These are phyloP conservation scores for Enteromius thamalakanensis DNA, from an alignment of 2,797 vertebrate species.

Conservation along the genomic window DNA sequence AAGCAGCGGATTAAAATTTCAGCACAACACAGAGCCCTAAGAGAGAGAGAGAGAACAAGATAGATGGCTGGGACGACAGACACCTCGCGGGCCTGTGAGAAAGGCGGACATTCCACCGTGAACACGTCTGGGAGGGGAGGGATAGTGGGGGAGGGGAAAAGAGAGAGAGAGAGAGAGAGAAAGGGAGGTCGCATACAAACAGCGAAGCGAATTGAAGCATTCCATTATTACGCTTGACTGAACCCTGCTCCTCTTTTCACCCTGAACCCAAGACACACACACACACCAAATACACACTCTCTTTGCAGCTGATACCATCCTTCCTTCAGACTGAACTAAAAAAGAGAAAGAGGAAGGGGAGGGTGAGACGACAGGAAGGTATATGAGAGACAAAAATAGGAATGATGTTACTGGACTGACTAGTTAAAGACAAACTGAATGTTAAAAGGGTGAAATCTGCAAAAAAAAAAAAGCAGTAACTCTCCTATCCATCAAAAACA, in stretches of 20 bases:
- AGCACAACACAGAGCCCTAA: slow-evolving; percentile 67
- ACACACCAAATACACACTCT: slow-evolving; percentile 34
- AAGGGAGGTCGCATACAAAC: slow-evolving; percentile 79
- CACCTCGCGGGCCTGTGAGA: slow-evolving; percentile 79
- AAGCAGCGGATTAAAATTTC: slow-evolving; percentile 84
- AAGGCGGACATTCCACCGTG: slow-evolving; percentile 83
- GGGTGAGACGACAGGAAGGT: slow-evolving; percentile 24
- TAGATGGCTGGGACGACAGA: slow-evolving; percentile 60
- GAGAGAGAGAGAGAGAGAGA: slow-evolving; percentile 1
- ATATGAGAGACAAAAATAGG: slow-evolving; percentile 35
- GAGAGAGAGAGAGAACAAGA: slow-evolving; percentile 27
- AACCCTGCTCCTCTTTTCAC: slow-evolving; percentile 44
- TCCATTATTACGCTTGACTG: slow-evolving; percentile 76
- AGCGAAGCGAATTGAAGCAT: slow-evolving; percentile 80
- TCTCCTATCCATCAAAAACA: slow-evolving; percentile 8
- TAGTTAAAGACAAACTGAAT: slow-evolving; percentile 20
- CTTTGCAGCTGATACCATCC: slow-evolving; percentile 45
- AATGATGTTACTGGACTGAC: slow-evolving; percentile 39
- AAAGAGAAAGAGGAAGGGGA: slow-evolving; percentile 32
- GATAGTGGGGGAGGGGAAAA: slow-evolving; percentile 4
- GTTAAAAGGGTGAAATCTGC: neutral
- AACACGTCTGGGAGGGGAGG: slow-evolving; percentile 62
- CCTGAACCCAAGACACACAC: slow-evolving; percentile 44
- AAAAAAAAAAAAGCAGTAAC: neutral
- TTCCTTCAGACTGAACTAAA: slow-evolving; percentile 35